These are phyloP conservation scores for Nomada ruficornis DNA, from an alignment of 2,888 invertebrate genomes.

Conservation along the genomic window DNA sequence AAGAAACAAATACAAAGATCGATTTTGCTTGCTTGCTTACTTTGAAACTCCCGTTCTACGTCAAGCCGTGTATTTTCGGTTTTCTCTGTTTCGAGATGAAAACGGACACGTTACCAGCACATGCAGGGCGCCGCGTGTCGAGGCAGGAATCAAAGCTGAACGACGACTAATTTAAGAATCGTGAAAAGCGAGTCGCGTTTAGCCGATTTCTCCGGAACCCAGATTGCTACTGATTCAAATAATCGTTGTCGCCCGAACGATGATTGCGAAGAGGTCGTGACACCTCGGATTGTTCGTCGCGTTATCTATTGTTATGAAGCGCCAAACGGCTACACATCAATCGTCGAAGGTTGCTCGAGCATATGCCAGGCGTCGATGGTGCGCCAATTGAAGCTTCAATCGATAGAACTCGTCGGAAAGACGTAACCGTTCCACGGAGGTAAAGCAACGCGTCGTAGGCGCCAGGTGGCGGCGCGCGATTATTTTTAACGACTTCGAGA, in stretches of 20 bases:
- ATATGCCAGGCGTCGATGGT: not conserved
- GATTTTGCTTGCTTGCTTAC: conserved; percentile 56
- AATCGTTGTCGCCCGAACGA: not conserved
- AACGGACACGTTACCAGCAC: conserved; percentile 1
- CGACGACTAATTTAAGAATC: conserved; percentile 39
- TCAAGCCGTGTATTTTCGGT: conserved; percentile 62
- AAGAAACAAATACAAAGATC: conserved; percentile 52
- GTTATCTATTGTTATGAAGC: not conserved
- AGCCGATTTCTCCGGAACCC: not conserved
- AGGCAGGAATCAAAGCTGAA: not conserved
- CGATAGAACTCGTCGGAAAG: conserved; percentile 1
- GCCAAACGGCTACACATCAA: not conserved
- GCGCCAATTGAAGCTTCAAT: not conserved
- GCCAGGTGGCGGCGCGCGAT: not conserved
- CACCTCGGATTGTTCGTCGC: conserved; percentile 13
- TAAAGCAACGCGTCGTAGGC: not conserved
- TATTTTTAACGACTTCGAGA: conserved; percentile 14
- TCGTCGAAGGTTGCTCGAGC: not conserved
- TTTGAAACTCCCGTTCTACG: conserved; percentile 54
- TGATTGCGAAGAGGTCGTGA: not conserved
- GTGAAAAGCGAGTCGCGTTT: not conserved
- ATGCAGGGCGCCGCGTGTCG: not conserved
- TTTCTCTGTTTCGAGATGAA: conserved; percentile 48
- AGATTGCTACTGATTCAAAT: conserved; percentile 11
- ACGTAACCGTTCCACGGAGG: not conserved